These are phyloP conservation scores for Pseudoips prasinana DNA, from an alignment of 2,888 invertebrate species.

Conservation along the genomic window DNA sequence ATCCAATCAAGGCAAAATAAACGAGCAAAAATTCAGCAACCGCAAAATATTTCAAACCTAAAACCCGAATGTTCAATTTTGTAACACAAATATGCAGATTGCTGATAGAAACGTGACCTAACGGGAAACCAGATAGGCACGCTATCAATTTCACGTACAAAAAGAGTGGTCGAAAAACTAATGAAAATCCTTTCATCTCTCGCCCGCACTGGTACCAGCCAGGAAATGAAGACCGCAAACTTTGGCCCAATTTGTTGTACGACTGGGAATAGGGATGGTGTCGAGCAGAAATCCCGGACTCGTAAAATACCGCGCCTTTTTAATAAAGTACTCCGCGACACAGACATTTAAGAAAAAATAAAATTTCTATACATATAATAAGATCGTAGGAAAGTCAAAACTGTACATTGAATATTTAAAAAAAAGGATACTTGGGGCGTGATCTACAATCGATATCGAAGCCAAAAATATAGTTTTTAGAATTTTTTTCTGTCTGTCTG, in stretches of 20 bases:
- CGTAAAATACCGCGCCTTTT: too few relatives aligned
- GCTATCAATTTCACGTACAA: conserved; percentile 29
- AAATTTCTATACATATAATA: too few relatives aligned
- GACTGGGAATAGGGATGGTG: conserved; percentile 24
- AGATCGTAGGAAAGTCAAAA: too few relatives aligned
- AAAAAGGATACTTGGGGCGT: too few relatives aligned
- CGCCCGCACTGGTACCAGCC: conserved; percentile 30
- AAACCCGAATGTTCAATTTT: conserved; percentile 17
- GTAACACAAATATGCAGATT: conserved; percentile 24
- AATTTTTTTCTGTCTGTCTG: too few relatives aligned
- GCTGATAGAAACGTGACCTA: conserved; percentile 6
- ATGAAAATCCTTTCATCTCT: conserved; percentile 39
- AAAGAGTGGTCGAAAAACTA: conserved; percentile 30
- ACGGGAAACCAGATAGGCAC: conserved; percentile 17
- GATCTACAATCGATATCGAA: too few relatives aligned
- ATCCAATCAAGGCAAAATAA: too few relatives aligned
- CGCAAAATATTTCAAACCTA: conserved; percentile 6
- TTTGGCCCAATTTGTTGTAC: conserved; percentile 45
- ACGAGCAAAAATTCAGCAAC: conserved; percentile 1
- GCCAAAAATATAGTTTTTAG: too few relatives aligned
- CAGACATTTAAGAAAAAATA: too few relatives aligned
- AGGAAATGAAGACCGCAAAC: conserved; percentile 68
- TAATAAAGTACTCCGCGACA: too few relatives aligned
- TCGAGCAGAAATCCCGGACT: too few relatives aligned
- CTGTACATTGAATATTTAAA: too few relatives aligned